These are phyloP conservation scores for Brienomyrus brachyistius DNA, from an alignment of 2,113 vertebrate species.

Conservation along the genomic window DNA sequence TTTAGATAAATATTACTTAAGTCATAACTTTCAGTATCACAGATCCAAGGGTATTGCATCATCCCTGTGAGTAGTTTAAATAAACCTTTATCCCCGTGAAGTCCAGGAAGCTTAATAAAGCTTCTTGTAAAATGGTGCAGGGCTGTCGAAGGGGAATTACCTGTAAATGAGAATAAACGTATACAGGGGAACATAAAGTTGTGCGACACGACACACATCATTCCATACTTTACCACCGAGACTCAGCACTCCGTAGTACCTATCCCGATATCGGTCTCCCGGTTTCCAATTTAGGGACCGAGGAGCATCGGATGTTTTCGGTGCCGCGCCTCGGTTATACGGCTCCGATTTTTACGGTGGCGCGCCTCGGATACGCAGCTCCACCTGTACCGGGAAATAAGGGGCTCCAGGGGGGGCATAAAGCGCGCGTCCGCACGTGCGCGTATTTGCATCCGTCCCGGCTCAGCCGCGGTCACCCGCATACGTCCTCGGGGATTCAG, in stretches of 20 bases:
- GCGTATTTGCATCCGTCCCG: conserved; percentile 30
- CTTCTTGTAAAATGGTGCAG: not conserved
- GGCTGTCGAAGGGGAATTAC: not conserved
- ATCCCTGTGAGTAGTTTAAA: conserved; percentile 44
- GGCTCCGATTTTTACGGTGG: not conserved
- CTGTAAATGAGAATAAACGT: not conserved
- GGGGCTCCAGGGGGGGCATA: conserved; percentile 24
- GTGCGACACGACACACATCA: not conserved
- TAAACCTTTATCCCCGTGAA: not conserved
- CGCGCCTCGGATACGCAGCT: not conserved
- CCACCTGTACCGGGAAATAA: conserved; percentile 15
- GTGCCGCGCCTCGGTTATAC: not conserved
- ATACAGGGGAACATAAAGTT: not conserved
- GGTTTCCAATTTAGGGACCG: not conserved
- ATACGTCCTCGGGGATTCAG: conserved; percentile 18
- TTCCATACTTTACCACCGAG: not conserved
- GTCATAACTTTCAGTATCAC: conserved; percentile 59
- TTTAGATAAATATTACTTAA: conserved; percentile 28
- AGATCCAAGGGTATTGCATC: conserved; percentile 47
- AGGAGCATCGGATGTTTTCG: not conserved
- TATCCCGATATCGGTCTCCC: not conserved
- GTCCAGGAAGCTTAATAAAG: not conserved
- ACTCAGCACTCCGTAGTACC: not conserved
- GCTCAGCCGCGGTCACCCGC: conserved; percentile 22
- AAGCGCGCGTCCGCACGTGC: conserved; percentile 28